A percentile compares a stretch with the other conserved stretches of the same genome.
Conservation (phyloP, 2,888 invertebrate species). For the Itoplectis maculator region DNA sequence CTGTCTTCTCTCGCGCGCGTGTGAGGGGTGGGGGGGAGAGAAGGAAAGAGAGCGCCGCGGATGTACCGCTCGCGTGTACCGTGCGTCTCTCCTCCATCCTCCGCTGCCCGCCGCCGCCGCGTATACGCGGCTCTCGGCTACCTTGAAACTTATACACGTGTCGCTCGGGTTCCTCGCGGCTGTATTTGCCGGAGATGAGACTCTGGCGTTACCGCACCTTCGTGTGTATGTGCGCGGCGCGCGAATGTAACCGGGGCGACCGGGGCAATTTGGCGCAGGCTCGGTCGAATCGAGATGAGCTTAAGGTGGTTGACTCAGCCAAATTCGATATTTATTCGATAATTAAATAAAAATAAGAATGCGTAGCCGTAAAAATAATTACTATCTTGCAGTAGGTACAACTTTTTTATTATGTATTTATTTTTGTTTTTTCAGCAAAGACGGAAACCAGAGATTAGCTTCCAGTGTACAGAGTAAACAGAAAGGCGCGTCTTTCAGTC, state of each 20-base stretch:
- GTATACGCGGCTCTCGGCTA: constrained; percentile 5
- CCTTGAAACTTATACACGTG: constrained; percentile 27
- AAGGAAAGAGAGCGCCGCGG: constrained; percentile 37
- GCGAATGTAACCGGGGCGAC: background rate
- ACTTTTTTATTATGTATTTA: too few relatives aligned
- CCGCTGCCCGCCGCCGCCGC: too few relatives aligned
- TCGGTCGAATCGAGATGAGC: background rate
- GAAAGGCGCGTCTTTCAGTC: too few relatives aligned
- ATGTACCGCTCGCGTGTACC: constrained; percentile 15
- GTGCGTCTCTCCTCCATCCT: constrained; percentile 14
- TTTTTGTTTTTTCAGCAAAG: too few relatives aligned
- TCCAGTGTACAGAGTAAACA: too few relatives aligned
- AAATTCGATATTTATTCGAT: background rate
- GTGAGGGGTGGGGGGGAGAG: constrained; percentile 1
- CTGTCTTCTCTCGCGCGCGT: background rate
- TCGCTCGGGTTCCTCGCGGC: background rate
- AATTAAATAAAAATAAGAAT: background rate
- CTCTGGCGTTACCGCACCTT: constrained; percentile 21
- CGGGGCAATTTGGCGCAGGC: background rate
- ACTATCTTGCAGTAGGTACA: too few relatives aligned
- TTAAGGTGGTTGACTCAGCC: background rate
- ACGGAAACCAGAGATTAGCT: too few relatives aligned
- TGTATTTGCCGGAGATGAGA: constrained; percentile 15
- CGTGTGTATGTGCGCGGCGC: background rate
- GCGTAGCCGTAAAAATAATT: too few relatives aligned